Percentiles rank a stretch among this genome's conserved stretches.
These are phyloP conservation scores for Choreutis nemorana DNA, from an alignment of 2,888 invertebrate genomes.

Conservation along the genomic window DNA sequence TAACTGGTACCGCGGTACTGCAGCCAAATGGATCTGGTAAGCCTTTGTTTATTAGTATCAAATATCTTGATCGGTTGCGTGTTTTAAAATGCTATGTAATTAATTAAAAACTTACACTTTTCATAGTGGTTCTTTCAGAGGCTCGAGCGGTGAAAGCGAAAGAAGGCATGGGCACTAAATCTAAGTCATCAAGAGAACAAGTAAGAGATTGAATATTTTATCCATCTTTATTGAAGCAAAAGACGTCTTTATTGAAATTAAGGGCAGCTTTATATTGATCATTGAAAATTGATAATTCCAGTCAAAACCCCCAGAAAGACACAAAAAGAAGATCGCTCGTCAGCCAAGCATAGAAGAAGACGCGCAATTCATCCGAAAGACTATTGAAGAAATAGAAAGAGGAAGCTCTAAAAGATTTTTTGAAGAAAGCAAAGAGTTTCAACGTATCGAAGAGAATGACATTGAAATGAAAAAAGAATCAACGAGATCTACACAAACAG, in stretches of 20 bases:
- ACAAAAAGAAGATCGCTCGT: slow-evolving; percentile 30
- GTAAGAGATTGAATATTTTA: slow-evolving; percentile 19
- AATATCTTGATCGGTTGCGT: too few relatives aligned
- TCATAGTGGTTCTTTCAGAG: slow-evolving; percentile 33
- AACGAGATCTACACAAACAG: slow-evolving; percentile 20
- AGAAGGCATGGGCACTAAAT: slow-evolving; percentile 25
- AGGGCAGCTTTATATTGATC: background rate
- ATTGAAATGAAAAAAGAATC: slow-evolving; percentile 16
- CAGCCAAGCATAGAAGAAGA: slow-evolving; percentile 57
- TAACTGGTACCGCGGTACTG: slow-evolving; percentile 51
- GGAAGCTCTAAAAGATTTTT: slow-evolving; percentile 39
- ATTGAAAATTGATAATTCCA: slow-evolving; percentile 15
- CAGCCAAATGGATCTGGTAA: slow-evolving; percentile 46
- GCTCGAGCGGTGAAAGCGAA: slow-evolving; percentile 26
- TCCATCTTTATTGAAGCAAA: background rate
- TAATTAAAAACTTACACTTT: too few relatives aligned
- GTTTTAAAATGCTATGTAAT: too few relatives aligned
- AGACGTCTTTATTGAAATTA: too few relatives aligned
- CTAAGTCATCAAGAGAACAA: slow-evolving; percentile 39
- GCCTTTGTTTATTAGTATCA: slow-evolving; percentile 6
- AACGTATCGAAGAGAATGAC: slow-evolving; percentile 12
- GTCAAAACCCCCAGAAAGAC: slow-evolving; percentile 31
- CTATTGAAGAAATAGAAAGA: slow-evolving; percentile 58
- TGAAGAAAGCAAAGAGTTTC: slow-evolving; percentile 15
- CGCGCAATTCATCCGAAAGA: slow-evolving; percentile 51